Percentiles rank a stretch among this genome's conserved stretches.
These are phyloP conservation scores for Glandiceps talaboti DNA, from an alignment of 53 echinoderm and acorn worm genomes.

Conservation along the genomic window DNA sequence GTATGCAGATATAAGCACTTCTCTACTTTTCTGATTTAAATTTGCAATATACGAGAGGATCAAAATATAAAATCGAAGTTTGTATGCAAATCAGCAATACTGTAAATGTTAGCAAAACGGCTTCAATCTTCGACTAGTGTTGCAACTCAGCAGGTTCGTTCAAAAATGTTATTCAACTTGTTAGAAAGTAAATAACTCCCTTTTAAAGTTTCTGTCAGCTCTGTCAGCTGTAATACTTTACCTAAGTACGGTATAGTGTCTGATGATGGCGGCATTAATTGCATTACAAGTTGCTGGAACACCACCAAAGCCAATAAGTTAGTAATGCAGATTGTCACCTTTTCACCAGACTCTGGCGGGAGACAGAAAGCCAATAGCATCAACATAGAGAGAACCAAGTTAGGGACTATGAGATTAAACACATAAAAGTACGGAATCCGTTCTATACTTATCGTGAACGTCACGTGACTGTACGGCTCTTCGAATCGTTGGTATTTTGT, in stretches of 20 bases:
- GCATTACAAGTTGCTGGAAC: conserved; percentile 67
- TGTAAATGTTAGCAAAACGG: no score
- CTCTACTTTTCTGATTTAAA: no score
- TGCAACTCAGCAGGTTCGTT: no score
- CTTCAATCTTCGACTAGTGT: no score
- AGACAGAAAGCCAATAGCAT: conserved; percentile 65
- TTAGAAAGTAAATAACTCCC: no score
- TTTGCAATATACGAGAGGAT: no score
- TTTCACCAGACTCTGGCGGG: conserved; percentile 90
- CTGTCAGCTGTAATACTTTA: no score
- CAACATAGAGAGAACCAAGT: conserved; percentile 50
- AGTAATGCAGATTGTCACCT: conserved; percentile 74
- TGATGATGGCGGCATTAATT: conserved; percentile 67
- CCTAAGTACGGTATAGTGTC: conserved; percentile 18
- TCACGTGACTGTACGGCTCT: conserved; percentile 42
- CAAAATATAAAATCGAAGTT: no score
- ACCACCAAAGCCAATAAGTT: conserved; percentile 76
- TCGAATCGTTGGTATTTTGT: conserved; percentile 37
- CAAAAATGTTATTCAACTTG: no score
- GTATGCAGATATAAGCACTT: no score
- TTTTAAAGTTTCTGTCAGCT: no score
- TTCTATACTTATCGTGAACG: conserved; percentile 47
- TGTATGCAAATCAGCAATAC: no score
- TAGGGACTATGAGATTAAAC: conserved; percentile 62
- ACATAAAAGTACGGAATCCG: conserved; percentile 72